phyloP scores from a whole-genome alignment of 2,888 invertebrate genomes.

The Melikaiella ostensackeni region DNA sequence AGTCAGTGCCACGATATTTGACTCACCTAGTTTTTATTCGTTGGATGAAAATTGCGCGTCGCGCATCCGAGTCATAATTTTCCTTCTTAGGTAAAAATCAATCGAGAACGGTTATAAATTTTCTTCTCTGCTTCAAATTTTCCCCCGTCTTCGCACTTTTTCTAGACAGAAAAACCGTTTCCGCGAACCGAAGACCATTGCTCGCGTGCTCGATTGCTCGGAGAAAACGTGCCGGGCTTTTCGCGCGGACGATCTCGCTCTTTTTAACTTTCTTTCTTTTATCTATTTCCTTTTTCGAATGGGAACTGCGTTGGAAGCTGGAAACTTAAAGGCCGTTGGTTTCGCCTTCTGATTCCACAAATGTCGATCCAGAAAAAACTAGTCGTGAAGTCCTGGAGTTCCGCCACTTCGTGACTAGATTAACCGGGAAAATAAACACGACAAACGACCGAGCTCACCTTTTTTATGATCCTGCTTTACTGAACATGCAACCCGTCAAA shows the following conservation, averaged over 20 bases:
- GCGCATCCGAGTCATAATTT: conserved; percentile 19
- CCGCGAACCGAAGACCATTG: conserved; percentile 24
- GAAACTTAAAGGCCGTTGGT: conserved; percentile 8
- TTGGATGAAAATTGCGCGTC: background rate
- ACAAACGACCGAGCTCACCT: background rate
- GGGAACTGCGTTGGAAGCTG: conserved; percentile 2
- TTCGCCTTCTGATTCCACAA: conserved; percentile 15
- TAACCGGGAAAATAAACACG: conserved; percentile 6
- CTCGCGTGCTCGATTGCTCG: conserved; percentile 39
- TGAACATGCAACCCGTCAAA: background rate
- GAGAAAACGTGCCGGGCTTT: conserved; percentile 34
- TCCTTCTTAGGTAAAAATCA: conserved; percentile 17
- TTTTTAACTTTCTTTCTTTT: conserved; percentile 30
- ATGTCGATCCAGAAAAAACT: conserved; percentile 25
- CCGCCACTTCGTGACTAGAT: conserved; percentile 10
- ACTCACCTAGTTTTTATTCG: background rate
- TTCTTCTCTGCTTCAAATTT: background rate
- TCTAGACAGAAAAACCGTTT: conserved; percentile 14
- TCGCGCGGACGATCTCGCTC: conserved; percentile 24
- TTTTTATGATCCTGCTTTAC: conserved; percentile 14
- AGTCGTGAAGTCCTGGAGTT: conserved; percentile 2
- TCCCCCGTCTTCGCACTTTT: background rate
- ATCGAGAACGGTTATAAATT: conserved; percentile 23
- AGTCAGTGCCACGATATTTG: background rate
- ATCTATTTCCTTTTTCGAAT: conserved; percentile 11